These are phyloP conservation scores for Gandaritis pyraliata DNA, from an alignment of 2,888 invertebrate genomes.

Conservation along the genomic window DNA sequence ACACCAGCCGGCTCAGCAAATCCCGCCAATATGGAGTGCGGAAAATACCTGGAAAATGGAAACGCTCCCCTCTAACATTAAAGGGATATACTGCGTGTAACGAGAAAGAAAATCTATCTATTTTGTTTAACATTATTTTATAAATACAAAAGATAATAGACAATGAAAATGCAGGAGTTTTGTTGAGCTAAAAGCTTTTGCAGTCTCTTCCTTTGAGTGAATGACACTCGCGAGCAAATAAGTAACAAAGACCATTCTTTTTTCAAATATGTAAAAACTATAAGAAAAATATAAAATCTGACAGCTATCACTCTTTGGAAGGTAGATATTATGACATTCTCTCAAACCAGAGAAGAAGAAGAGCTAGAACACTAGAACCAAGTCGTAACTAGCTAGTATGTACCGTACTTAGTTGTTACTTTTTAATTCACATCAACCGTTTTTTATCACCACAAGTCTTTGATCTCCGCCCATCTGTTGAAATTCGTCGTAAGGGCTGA, in stretches of 20 bases:
- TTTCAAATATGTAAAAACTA: too few relatives aligned
- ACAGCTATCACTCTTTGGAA: too few relatives aligned
- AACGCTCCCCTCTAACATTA: slow-evolving; percentile 58
- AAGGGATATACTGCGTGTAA: slow-evolving; percentile 53
- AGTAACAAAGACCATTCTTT: too few relatives aligned
- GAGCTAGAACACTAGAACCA: slow-evolving; percentile 1
- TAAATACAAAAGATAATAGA: slow-evolving; percentile 18
- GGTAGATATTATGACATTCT: too few relatives aligned
- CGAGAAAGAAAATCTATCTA: slow-evolving; percentile 42
- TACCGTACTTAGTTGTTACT: slow-evolving; percentile 73
- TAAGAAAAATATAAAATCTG: too few relatives aligned
- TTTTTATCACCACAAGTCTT: slow-evolving; percentile 77
- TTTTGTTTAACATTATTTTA: slow-evolving; percentile 33
- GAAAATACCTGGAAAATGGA: slow-evolving; percentile 80
- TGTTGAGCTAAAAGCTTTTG: not conserved
- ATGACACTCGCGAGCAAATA: not conserved
- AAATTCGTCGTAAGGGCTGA: slow-evolving; percentile 83
- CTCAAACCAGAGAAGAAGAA: not conserved
- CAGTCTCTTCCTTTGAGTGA: not conserved
- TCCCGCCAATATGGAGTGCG: slow-evolving; percentile 80
- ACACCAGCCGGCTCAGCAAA: slow-evolving; percentile 58
- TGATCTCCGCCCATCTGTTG: slow-evolving; percentile 82
- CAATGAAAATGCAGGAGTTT: not conserved
- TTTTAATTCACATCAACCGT: slow-evolving; percentile 73
- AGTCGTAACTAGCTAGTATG: slow-evolving; percentile 20